A percentile compares a stretch with the other conserved stretches of the same genome.
phyloP scores from a whole-genome alignment of 2,113 vertebrate genomes.

The Chinchilla lanigera region DNA sequence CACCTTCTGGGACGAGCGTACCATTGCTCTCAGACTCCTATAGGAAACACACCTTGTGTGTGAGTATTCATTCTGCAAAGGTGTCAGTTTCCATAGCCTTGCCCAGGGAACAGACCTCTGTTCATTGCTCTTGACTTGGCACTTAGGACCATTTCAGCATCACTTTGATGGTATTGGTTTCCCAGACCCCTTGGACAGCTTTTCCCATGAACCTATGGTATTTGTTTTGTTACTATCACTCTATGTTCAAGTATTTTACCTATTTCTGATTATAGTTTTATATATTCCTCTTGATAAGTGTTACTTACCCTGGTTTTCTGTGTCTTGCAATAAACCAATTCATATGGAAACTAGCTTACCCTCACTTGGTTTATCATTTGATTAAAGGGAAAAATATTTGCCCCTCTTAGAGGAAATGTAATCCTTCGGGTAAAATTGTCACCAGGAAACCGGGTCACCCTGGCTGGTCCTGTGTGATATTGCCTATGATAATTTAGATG shows the following conservation, averaged over 20 bases:
- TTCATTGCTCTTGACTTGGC: background rate
- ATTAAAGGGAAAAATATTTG: background rate
- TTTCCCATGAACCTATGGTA: background rate
- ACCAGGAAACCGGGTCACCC: background rate
- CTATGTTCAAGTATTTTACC: background rate
- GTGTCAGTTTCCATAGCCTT: no score
- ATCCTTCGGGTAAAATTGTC: background rate
- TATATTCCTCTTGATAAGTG: background rate
- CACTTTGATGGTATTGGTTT: background rate
- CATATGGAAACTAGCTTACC: background rate
- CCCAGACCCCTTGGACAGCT: background rate
- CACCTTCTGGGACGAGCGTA: background rate
- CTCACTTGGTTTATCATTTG: background rate
- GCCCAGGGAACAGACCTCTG: background rate
- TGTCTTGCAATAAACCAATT: background rate
- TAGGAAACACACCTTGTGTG: background rate
- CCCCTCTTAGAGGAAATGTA: background rate
- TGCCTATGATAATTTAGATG: background rate
- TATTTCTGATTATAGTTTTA: background rate
- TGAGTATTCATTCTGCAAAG: background rate
- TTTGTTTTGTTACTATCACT: background rate
- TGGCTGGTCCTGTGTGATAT: background rate
- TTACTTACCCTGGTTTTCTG: background rate
- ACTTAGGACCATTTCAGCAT: background rate
- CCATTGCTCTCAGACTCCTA: background rate